These are phyloP conservation scores for Amphiprion percula DNA, from an alignment of 2,113 vertebrate species.

Conservation along the genomic window DNA sequence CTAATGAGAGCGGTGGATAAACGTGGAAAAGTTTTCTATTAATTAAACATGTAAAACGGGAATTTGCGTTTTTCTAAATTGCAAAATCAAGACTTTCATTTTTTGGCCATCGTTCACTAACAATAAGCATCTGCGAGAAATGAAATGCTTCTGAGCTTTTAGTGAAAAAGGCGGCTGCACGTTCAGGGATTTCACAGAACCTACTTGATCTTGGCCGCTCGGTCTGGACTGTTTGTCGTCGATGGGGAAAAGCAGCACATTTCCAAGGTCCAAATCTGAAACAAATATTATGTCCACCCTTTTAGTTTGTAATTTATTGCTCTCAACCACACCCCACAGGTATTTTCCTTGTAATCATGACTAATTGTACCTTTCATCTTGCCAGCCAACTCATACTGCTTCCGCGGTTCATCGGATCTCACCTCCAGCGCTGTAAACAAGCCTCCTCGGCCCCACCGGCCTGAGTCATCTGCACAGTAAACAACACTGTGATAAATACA, in stretches of 20 bases:
- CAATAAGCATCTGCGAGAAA: too few species aligned
- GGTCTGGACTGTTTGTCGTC: conserved; percentile 91
- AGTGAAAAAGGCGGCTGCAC: too few species aligned
- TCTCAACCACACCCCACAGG: background rate
- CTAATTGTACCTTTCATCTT: conserved; percentile 90
- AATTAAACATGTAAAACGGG: too few species aligned
- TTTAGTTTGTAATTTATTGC: background rate
- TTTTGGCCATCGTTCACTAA: too few species aligned
- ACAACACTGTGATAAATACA: background rate
- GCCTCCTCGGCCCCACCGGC: conserved; percentile 92
- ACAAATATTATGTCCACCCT: conserved; percentile 18
- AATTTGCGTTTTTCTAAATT: too few species aligned
- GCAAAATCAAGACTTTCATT: too few species aligned
- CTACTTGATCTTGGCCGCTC: conserved; percentile 89
- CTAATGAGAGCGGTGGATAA: too few species aligned
- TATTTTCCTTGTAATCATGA: too few species aligned
- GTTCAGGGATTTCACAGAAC: conserved; percentile 43
- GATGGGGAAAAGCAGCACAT: conserved; percentile 90
- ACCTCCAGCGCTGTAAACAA: conserved; percentile 92
- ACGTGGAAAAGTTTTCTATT: too few species aligned
- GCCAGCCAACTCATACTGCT: conserved; percentile 91
- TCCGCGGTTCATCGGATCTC: conserved; percentile 89
- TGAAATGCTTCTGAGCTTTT: too few species aligned
- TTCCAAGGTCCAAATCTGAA: conserved; percentile 90
- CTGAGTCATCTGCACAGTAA: conserved; percentile 89